phyloP scores from a whole-genome alignment of 37 sponge, comb jelly and placozoan species.

The Agelas oroides region DNA sequence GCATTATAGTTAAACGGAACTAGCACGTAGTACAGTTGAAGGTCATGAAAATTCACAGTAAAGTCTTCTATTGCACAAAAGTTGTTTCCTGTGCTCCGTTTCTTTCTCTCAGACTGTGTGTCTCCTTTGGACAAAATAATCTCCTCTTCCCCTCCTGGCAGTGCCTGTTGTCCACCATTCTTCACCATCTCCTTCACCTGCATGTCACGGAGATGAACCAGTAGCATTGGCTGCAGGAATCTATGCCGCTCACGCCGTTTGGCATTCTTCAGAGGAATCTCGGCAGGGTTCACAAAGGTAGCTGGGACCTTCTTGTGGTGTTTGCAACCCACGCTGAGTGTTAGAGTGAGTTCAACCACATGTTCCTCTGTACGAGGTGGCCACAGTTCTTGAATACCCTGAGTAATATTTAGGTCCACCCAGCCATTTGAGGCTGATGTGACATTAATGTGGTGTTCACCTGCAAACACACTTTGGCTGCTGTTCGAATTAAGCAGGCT shows the following conservation, averaged over 20 bases:
- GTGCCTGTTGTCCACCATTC: background rate
- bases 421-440: slow-evolving; percentile 5
- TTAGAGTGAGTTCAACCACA: slow-evolving; percentile 30
- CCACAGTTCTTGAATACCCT: slow-evolving; percentile 23
- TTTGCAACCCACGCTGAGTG: slow-evolving; percentile 5
- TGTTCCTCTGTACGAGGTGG: background rate
- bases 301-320: slow-evolving; percentile 33
- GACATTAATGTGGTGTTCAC: background rate
- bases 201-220: slow-evolving; percentile 40
- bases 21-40: slow-evolving; percentile 16
- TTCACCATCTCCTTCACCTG: slow-evolving; percentile 8
- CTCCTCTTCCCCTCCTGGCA: background rate
- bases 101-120: background rate
- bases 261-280: background rate
- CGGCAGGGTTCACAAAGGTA: slow-evolving; percentile 25
- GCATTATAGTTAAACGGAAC: slow-evolving; percentile 51
- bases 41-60: slow-evolving; percentile 6
- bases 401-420: slow-evolving; percentile 49
- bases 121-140: background rate
- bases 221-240: slow-evolving; percentile 28
- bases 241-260: slow-evolving; percentile 3
- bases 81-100: background rate
- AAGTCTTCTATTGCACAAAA: slow-evolving; percentile 25
- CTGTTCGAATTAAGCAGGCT: background rate
- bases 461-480: slow-evolving; percentile 2